Evolutionary conservation across 1,140 invertebrate species (phyloP).

Genomic region (Drosophila novamexicana): DNA sequence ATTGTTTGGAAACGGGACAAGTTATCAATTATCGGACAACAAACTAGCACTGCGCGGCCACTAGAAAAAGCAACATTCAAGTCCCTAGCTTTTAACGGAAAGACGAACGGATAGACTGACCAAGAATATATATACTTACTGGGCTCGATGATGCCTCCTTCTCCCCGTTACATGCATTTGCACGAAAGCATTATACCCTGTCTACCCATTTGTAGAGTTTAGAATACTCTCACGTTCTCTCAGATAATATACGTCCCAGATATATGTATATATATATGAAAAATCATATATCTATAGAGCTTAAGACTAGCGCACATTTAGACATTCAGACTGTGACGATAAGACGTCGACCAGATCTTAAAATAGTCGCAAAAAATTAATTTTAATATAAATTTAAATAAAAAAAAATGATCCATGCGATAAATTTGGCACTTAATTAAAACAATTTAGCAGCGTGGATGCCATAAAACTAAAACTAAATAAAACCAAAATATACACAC

Average conservation of each 20-base stretch:
- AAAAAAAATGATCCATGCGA: slow-evolving; percentile 34
- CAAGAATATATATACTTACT: too few species aligned
- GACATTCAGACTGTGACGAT: slow-evolving; percentile 24
- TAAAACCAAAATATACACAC: slow-evolving; percentile 8
- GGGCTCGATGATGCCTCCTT: too few species aligned
- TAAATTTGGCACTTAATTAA: slow-evolving; percentile 71
- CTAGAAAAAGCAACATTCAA: too few species aligned
- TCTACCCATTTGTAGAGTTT: not conserved
- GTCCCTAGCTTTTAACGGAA: too few species aligned
- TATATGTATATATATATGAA: slow-evolving; percentile 21
- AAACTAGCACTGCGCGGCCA: too few species aligned
- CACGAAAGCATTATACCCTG: too few species aligned
- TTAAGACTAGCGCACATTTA: too few species aligned
- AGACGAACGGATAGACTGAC: too few species aligned
- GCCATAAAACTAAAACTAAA: slow-evolving; percentile 15
- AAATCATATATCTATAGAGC: too few species aligned
- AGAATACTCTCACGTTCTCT: slow-evolving; percentile 49
- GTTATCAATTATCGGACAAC: too few species aligned
- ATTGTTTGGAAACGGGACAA: too few species aligned
- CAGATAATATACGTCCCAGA: slow-evolving; percentile 39
- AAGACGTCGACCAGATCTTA: slow-evolving; percentile 25
- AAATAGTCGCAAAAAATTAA: slow-evolving; percentile 29
- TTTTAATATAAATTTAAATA: slow-evolving; percentile 24
- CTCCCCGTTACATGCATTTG: too few species aligned
- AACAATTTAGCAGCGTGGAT: slow-evolving; percentile 28